Evolutionary conservation across 2,797 vertebrate species (phyloP), one percentile per base, ranked within the genome.

Genomic region (Eospalax fontanierii): DNA sequence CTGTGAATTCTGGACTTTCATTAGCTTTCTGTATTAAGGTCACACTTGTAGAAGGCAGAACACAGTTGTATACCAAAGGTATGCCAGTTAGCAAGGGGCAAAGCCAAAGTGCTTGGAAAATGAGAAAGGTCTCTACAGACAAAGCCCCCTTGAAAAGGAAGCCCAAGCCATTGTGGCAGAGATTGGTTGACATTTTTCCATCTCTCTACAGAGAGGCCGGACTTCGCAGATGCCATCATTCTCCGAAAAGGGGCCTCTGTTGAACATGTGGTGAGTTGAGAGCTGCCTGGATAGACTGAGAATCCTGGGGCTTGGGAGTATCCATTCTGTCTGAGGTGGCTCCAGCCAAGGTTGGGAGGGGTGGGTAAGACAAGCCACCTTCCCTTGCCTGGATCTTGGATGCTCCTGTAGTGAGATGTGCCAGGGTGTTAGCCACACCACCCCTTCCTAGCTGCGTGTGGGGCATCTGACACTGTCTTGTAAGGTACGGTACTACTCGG

Each of bases 161-260:
- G 50, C 68, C 46, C 30, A 70, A 89, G 92, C 57, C 28, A 66
- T 83, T 70, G 3, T 28, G 68, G 75, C 89, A n/a, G 0, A 43
- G 61, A 11, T 50, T 71, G 65, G 10, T 15, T 94, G 78, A 81
- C 9, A 21, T 10, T 10, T 6, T 15, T 35, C 28, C 6, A 0
- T 66, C 33, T 90, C n/a, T 73, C 78, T 40, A 46, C 96, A 99
- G 99, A 99, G 98, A 99, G 99, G 82, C 99, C 99, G 15, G 99
- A 99, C 98, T 99, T 99, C 68, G 96, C 97, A 8, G 99, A 99
- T 28, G 99, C 99, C 94, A 99, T 99, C 96, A 99, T 99, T 97
- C 99, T 99, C 97, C 99, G 99, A 97, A 99, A 99, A 98, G 99
- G 99, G 59, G 99, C 99, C 78, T 98, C 98, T 9, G 99, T 99